phyloP scores from a whole-genome alignment of 2,888 invertebrate genomes.

The Conchocele bisecta region DNA sequence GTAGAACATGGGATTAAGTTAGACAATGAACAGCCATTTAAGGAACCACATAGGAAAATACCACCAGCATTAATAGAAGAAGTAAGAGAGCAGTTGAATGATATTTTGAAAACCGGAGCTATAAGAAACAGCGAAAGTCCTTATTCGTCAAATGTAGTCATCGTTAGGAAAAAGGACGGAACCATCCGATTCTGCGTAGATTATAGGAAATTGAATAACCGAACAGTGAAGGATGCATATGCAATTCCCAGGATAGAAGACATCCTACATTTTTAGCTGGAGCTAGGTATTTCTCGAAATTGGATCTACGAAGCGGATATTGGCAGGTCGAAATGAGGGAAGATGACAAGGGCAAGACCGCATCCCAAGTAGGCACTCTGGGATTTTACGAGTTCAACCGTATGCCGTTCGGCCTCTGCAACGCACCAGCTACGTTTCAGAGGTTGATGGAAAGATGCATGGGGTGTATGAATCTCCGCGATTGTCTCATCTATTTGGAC shows the following conservation, averaged over 20 bases:
- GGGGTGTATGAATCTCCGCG: not conserved
- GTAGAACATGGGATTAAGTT: slow-evolving; percentile 13
- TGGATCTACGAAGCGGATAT: not conserved
- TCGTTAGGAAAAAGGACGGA: slow-evolving; percentile 12
- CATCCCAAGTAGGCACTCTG: slow-evolving; percentile 1
- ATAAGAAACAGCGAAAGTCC: not conserved
- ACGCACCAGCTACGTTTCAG: not conserved
- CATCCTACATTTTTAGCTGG: not conserved
- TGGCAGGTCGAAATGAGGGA: not conserved
- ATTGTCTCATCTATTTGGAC: slow-evolving; percentile 1
- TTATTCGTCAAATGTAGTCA: too few relatives aligned
- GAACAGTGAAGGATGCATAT: not conserved
- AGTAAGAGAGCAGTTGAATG: not conserved
- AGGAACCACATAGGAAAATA: slow-evolving; percentile 5
- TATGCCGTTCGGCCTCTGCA: too few relatives aligned
- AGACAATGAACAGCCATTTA: slow-evolving; percentile 5
- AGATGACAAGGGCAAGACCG: not conserved
- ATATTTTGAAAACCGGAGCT: not conserved
- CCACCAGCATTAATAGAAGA: slow-evolving; percentile 21
- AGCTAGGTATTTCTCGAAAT: not conserved
- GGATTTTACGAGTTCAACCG: too few relatives aligned
- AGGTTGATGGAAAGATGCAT: not conserved
- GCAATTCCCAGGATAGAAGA: not conserved
- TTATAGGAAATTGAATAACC: not conserved
- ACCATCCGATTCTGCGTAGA: not conserved